Evolutionary conservation across 2,113 vertebrate species (phyloP).

Genomic region (Rafetus swinhoei): DNA sequence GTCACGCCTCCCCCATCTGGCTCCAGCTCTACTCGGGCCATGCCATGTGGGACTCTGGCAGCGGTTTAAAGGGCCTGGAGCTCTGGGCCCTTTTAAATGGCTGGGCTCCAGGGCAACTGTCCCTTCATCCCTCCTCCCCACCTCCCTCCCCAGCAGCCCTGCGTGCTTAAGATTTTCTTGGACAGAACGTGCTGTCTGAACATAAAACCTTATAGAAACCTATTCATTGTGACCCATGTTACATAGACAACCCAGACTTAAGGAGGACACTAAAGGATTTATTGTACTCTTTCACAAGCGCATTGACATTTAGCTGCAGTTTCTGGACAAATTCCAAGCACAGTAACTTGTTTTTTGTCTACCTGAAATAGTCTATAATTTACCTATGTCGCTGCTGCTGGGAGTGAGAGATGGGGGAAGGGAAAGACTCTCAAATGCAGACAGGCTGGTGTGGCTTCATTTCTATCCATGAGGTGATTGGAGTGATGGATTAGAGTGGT

Average conservation of each 20-base stretch:
- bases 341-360: fast-evolving
- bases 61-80: too few relatives aligned
- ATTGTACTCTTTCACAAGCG: neutral
- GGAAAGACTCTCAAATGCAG: neutral
- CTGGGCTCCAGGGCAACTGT: too few relatives aligned
- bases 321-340: fast-evolving
- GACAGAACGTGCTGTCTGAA: neutral
- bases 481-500: neutral
- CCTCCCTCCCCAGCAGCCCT: too few relatives aligned
- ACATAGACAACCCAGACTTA: neutral
- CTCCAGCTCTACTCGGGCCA: too few relatives aligned
- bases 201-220: neutral
- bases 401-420: neutral
- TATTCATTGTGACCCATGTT: neutral
- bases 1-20: too few relatives aligned
- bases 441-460: neutral
- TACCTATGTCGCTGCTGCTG: neutral
- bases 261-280: neutral
- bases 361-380: neutral
- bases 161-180: neutral
- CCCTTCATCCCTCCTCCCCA: too few relatives aligned
- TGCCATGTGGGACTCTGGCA: too few relatives aligned
- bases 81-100: too few relatives aligned
- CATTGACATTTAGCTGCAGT: fast-evolving
- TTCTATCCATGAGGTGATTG: neutral